phyloP scores from a whole-genome alignment of 2,113 vertebrate species.

The Cyprinodon brontotheroides region DNA sequence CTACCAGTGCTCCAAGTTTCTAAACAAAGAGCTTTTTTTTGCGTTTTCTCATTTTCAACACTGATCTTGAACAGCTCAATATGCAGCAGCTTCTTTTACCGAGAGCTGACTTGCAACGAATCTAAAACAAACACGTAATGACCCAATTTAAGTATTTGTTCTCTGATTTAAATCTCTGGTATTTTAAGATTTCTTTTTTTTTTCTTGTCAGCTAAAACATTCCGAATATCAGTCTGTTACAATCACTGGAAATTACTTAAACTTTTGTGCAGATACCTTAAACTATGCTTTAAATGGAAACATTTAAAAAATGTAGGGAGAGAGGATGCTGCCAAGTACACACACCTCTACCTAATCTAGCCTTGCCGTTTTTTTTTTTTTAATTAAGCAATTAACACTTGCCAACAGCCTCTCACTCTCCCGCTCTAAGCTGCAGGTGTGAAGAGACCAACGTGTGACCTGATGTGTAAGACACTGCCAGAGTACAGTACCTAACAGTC shows the following conservation, averaged over 20 bases:
- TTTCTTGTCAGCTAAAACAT: background rate
- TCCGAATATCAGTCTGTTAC: background rate
- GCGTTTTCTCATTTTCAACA: background rate
- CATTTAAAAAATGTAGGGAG: constrained; percentile 3
- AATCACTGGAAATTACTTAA: background rate
- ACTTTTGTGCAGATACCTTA: background rate
- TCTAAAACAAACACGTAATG: no score
- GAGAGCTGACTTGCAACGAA: background rate
- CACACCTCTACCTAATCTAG: background rate
- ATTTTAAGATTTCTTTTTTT: background rate
- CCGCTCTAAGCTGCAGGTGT: constrained; percentile 60
- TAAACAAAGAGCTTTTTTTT: background rate
- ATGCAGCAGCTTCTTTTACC: background rate
- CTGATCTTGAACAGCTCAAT: background rate
- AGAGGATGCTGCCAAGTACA: background rate
- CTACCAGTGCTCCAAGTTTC: background rate
- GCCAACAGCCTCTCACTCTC: constrained; percentile 63
- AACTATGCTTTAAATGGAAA: constrained; percentile 1
- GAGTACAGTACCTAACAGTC: constrained; percentile 63
- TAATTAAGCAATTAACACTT: constrained; percentile 76
- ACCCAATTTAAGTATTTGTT: no score
- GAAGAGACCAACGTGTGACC: constrained; percentile 70
- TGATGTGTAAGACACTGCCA: constrained; percentile 70
- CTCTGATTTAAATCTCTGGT: background rate
- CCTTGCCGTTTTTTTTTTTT: constrained; percentile 14